phyloP scores from a whole-genome alignment of 2,888 invertebrate species.

The Mimumesa dahlbomi region DNA sequence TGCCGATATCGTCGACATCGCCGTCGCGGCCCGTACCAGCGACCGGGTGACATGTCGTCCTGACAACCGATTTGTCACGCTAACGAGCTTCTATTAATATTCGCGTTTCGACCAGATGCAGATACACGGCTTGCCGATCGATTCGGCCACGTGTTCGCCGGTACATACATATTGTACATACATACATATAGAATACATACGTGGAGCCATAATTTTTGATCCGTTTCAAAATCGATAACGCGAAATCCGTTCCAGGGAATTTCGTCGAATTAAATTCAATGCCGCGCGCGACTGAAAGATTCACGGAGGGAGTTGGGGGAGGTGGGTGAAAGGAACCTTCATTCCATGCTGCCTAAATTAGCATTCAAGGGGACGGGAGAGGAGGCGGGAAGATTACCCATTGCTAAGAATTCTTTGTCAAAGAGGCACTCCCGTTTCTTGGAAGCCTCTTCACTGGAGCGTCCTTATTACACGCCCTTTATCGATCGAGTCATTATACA shows the following conservation, averaged over 20 bases:
- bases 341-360: slow-evolving; percentile 34
- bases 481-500: slow-evolving; percentile 39
- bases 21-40: neutral
- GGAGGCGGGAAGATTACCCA: slow-evolving; percentile 43
- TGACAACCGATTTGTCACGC: slow-evolving; percentile 70
- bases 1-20: slow-evolving; percentile 3
- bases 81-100: slow-evolving; percentile 68
- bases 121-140: slow-evolving; percentile 15
- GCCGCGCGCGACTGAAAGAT: neutral
- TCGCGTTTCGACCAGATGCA: slow-evolving; percentile 38
- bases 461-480: slow-evolving; percentile 37
- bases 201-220: slow-evolving; percentile 9
- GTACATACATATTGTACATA: too few relatives aligned
- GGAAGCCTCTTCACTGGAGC: slow-evolving; percentile 39
- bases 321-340: slow-evolving; percentile 5
- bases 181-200: too few relatives aligned
- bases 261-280: slow-evolving; percentile 40
- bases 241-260: slow-evolving; percentile 30
- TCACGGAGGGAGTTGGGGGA: too few relatives aligned
- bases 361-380: slow-evolving; percentile 45
- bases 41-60: slow-evolving; percentile 57
- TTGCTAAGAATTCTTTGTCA: slow-evolving; percentile 50
- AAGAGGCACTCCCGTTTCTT: slow-evolving; percentile 17
- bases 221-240: slow-evolving; percentile 1
- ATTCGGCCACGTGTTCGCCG: slow-evolving; percentile 4